phyloP scores from a whole-genome alignment of 2,113 vertebrate genomes.

The Odocoileus hemionus region DNA sequence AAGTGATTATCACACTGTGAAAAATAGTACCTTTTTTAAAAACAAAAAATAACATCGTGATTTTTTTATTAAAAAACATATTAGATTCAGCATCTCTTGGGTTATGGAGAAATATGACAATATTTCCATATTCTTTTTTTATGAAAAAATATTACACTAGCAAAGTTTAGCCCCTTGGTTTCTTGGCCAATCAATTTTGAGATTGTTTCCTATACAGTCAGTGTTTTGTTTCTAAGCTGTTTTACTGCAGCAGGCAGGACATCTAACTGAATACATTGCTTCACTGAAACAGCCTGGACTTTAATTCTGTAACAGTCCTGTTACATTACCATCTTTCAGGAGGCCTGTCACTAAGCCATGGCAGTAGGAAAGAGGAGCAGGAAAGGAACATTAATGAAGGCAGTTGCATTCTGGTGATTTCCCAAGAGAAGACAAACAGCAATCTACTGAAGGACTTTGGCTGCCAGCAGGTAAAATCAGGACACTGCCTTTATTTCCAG shows the following conservation, averaged over 20 bases:
- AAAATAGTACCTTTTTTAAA: not conserved
- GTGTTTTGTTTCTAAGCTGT: slow-evolving; percentile 58
- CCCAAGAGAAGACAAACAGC: slow-evolving; percentile 79
- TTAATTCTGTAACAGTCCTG: slow-evolving; percentile 84
- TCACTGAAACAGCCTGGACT: slow-evolving; percentile 66
- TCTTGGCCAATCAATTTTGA: not conserved
- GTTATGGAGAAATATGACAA: not conserved
- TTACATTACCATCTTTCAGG: slow-evolving; percentile 77
- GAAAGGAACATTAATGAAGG: slow-evolving; percentile 84
- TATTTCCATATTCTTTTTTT: not conserved
- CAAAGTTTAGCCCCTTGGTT: not conserved
- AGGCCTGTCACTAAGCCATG: slow-evolving; percentile 81
- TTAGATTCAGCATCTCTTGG: not conserved
- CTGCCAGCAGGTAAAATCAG: slow-evolving; percentile 80
- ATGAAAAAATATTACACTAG: not conserved
- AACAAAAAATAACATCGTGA: not conserved
- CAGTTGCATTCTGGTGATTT: slow-evolving; percentile 84
- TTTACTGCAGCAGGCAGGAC: slow-evolving; percentile 73
- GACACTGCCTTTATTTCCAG: slow-evolving; percentile 70
- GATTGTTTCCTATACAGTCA: slow-evolving; percentile 37
- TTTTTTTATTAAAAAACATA: not conserved
- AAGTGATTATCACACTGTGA: not conserved
- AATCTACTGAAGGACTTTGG: slow-evolving; percentile 54
- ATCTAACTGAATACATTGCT: slow-evolving; percentile 75
- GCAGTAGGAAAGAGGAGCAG: slow-evolving; percentile 70